These are phyloP conservation scores for Sebastes glaucus DNA, from an alignment of 2,797 vertebrate species.

Conservation along the genomic window DNA sequence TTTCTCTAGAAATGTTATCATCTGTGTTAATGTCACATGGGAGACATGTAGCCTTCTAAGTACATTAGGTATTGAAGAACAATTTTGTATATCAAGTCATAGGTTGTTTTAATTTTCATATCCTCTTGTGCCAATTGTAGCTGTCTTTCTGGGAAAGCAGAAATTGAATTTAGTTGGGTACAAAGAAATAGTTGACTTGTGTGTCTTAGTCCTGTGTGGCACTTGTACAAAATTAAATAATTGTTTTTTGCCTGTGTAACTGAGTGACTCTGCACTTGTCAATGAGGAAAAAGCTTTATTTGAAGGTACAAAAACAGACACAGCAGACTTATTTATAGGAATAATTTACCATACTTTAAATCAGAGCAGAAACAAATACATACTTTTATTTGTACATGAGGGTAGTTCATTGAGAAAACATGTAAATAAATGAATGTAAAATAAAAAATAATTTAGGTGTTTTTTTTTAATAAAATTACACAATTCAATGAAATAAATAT, in stretches of 20 bases:
- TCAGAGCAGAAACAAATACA: conserved; percentile 83
- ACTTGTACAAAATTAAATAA: conserved; percentile 37
- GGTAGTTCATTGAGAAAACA: conserved; percentile 85
- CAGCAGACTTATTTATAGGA: conserved; percentile 88
- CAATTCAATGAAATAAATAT: conserved; percentile 96
- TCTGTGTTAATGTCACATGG: neutral
- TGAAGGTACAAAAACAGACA: conserved; percentile 92
- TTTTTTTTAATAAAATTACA: conserved; percentile 83
- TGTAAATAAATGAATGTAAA: conserved; percentile 82
- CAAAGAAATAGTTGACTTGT: neutral
- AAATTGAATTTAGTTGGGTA: conserved; percentile 13
- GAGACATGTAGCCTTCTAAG: neutral
- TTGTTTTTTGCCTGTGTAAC: conserved; percentile 17
- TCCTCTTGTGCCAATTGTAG: conserved; percentile 70
- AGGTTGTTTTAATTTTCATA: conserved; percentile 19
- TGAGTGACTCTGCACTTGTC: conserved; percentile 45
- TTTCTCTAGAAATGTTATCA: neutral
- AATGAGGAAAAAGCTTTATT: conserved; percentile 86
- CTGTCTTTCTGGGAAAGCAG: conserved; percentile 44
- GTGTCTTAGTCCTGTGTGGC: conserved; percentile 23
- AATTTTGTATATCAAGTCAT: conserved; percentile 12
- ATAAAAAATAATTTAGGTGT: conserved; percentile 93
- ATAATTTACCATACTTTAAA: conserved; percentile 92
- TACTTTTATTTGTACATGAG: conserved; percentile 83
- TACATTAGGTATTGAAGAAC: neutral